phyloP scores from a whole-genome alignment of 2,888 invertebrate species.

The Thymelicus sylvestris region DNA sequence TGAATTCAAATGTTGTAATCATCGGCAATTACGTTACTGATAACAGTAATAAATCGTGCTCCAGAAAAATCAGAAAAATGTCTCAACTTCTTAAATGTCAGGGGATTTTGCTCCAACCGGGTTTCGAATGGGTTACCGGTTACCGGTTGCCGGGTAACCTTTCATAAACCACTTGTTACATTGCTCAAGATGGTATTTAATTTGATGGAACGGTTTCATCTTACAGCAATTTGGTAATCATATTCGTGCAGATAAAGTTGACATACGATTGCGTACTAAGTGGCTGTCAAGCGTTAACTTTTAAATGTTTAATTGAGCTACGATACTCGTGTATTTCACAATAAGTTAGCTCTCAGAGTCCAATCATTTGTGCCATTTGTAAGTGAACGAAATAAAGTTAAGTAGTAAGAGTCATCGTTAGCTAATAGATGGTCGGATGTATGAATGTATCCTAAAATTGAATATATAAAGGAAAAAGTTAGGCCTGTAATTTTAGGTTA shows the following conservation, averaged over 20 bases:
- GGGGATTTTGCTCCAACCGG: conserved; percentile 2
- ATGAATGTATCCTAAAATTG: no score
- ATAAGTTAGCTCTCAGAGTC: background rate
- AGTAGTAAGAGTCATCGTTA: no score
- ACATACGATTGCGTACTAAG: background rate
- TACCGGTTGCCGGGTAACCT: conserved; percentile 13
- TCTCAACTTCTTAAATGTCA: conserved; percentile 32
- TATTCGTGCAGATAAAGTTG: background rate
- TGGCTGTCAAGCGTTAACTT: conserved; percentile 1
- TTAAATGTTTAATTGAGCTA: background rate
- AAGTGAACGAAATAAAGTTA: no score
- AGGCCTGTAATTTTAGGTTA: no score
- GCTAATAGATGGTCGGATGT: no score
- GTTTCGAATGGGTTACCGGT: background rate
- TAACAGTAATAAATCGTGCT: conserved; percentile 31
- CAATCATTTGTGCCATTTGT: background rate
- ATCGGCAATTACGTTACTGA: conserved; percentile 25
- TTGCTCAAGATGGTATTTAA: conserved; percentile 32
- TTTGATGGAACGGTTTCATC: conserved; percentile 23
- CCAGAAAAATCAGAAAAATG: conserved; percentile 27
- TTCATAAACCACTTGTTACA: conserved; percentile 15
- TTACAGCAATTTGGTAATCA: conserved; percentile 7
- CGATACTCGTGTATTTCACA: background rate
- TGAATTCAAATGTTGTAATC: conserved; percentile 32
- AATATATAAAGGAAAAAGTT: no score